A percentile compares a stretch with the other conserved stretches of the same genome.
Conservation (phyloP, 2,113 vertebrate species). For the Rhea pennata region DNA sequence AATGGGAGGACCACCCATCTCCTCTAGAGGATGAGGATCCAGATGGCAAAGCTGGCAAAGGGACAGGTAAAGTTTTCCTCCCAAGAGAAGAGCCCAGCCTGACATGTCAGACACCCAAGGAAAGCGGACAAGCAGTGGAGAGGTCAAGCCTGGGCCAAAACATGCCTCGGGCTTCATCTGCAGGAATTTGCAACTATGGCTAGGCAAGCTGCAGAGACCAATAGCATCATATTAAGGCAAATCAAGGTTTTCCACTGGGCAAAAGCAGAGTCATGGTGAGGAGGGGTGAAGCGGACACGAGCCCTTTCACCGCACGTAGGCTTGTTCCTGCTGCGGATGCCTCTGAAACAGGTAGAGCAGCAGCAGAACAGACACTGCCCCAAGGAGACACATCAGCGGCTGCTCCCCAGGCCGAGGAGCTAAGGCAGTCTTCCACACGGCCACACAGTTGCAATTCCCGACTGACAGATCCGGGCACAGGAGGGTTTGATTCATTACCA, state of each 20-base stretch:
- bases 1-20: neutral
- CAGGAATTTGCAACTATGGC: neutral
- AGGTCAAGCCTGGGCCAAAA: neutral
- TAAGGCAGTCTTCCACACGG: neutral
- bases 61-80: neutral
- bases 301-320: neutral
- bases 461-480: neutral
- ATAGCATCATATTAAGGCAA: rapidly evolving
- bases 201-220: neutral
- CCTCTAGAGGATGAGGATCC: neutral
- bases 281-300: neutral
- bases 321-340: rapidly evolving
- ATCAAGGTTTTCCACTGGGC: neutral
- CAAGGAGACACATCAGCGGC: neutral
- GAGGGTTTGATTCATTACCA: neutral
- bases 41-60: neutral
- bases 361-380: neutral
- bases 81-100: neutral
- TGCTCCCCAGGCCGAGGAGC: neutral
- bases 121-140: neutral
- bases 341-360: neutral
- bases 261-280: neutral
- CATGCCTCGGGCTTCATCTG: rapidly evolving
- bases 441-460: neutral
- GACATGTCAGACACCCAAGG: neutral